Percentiles rank a stretch among this genome's conserved stretches.
Evolutionary conservation across 2,113 vertebrate genomes (phyloP).

Genomic region (Vidua macroura): DNA sequence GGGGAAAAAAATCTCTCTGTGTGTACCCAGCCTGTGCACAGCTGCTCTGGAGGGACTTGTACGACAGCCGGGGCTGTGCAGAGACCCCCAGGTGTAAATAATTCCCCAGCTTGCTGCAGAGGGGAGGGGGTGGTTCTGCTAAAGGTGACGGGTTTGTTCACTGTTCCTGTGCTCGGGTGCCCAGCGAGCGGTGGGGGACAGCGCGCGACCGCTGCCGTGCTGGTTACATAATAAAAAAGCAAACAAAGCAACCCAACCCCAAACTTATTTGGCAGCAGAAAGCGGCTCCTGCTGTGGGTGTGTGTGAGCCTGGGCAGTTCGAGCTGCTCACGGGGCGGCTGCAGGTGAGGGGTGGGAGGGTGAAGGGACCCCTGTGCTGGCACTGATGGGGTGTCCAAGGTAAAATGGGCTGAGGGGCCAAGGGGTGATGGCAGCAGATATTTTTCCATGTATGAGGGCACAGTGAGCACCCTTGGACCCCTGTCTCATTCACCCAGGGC

Average conservation of each 20-base stretch:
- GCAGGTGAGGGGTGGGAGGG: fast-evolving
- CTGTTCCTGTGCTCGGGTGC: conserved; percentile 75
- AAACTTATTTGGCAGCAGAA: conserved; percentile 77
- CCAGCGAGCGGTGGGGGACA: conserved; percentile 80
- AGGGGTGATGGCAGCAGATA: background rate
- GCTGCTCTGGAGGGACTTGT: conserved; percentile 72
- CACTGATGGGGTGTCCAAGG: background rate
- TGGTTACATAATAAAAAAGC: conserved; percentile 82
- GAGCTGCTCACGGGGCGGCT: background rate
- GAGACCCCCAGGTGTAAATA: conserved; percentile 85
- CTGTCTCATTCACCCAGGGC: no score
- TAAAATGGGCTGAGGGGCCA: background rate
- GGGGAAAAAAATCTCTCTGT: conserved; percentile 2
- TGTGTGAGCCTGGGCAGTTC: background rate
- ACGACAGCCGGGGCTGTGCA: conserved; percentile 78
- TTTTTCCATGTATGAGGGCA: fast-evolving
- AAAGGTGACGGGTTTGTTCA: conserved; percentile 72
- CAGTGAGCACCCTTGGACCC: background rate
- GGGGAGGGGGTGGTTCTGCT: conserved; percentile 72
- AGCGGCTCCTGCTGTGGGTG: background rate
- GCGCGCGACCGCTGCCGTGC: conserved; percentile 81
- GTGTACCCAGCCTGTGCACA: conserved; percentile 76
- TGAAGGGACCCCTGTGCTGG: background rate
- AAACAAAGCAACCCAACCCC: background rate
- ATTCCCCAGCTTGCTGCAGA: conserved; percentile 80